Evolutionary conservation across 2,113 vertebrate genomes (phyloP).

Genomic region (Eudorcas thomsonii): DNA sequence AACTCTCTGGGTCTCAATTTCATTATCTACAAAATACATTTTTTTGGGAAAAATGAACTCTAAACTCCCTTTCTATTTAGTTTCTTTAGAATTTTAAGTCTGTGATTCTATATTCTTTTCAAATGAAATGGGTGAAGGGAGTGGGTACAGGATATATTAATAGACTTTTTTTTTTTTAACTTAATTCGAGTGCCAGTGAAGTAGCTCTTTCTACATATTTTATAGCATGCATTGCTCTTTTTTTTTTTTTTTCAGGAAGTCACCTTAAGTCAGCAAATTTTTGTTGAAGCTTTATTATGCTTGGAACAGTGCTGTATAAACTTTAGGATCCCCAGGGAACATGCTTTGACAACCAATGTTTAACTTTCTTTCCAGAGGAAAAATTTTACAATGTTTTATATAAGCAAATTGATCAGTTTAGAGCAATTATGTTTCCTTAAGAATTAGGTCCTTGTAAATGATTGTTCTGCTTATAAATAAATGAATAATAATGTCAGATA

Average conservation of each 20-base stretch:
- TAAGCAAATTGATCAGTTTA: conserved; percentile 38
- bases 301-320: background rate
- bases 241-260: background rate
- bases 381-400: conserved; percentile 36
- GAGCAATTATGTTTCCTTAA: conserved; percentile 51
- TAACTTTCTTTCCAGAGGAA: conserved; percentile 16
- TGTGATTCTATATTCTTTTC: background rate
- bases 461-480: conserved; percentile 62
- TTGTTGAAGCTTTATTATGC: background rate
- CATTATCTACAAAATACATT: background rate
- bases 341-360: background rate
- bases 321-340: background rate
- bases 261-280: background rate
- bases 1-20: background rate
- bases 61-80: background rate
- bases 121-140: background rate
- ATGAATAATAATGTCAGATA: conserved; percentile 69
- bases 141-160: background rate
- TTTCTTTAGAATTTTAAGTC: background rate
- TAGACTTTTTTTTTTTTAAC: background rate
- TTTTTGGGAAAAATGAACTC: background rate
- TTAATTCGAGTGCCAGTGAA: background rate
- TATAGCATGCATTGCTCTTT: background rate
- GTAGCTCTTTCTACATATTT: background rate
- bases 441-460: conserved; percentile 64